These are phyloP conservation scores for Palythoa heliodiscus DNA, from an alignment of 92 coral and sea anemone genomes.

Conservation along the genomic window DNA sequence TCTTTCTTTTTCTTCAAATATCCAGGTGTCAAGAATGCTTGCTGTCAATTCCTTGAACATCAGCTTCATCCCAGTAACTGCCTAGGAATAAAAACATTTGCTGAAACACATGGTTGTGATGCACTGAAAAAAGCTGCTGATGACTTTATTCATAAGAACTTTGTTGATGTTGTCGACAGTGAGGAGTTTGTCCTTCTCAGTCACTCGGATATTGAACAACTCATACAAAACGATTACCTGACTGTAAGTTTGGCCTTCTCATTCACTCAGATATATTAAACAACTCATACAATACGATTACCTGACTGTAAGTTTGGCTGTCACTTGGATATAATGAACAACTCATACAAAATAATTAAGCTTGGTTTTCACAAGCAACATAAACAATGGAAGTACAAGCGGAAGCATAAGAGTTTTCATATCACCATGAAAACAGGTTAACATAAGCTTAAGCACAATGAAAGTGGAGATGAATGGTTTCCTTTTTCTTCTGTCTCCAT, in stretches of 20 bases:
- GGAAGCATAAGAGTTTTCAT: no score
- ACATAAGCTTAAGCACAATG: no score
- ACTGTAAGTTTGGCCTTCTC: conserved; percentile 62
- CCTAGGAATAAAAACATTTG: conserved; percentile 91
- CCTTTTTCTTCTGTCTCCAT: no score
- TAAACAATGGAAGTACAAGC: no score
- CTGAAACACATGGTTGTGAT: conserved; percentile 95
- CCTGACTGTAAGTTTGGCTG: conserved; percentile 70
- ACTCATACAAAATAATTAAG: neutral
- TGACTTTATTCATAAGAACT: conserved; percentile 82
- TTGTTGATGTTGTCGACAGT: conserved; percentile 84
- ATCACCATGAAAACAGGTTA: no score
- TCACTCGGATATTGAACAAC: conserved; percentile 65
- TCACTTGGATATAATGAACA: neutral
- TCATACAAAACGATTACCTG: conserved; percentile 81
- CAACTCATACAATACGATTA: conserved; percentile 78
- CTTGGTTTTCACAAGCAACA: no score
- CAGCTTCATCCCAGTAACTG: conserved; percentile 95
- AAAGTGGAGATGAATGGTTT: no score
- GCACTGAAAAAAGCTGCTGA: conserved; percentile 82
- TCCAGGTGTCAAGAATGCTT: conserved; percentile 93
- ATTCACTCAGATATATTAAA: neutral
- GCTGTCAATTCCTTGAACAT: conserved; percentile 87
- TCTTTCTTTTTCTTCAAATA: neutral
- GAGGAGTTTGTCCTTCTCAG: conserved; percentile 86